These are phyloP conservation scores for Pediacus dermestoides DNA, from an alignment of 2,888 invertebrate species.

Conservation along the genomic window DNA sequence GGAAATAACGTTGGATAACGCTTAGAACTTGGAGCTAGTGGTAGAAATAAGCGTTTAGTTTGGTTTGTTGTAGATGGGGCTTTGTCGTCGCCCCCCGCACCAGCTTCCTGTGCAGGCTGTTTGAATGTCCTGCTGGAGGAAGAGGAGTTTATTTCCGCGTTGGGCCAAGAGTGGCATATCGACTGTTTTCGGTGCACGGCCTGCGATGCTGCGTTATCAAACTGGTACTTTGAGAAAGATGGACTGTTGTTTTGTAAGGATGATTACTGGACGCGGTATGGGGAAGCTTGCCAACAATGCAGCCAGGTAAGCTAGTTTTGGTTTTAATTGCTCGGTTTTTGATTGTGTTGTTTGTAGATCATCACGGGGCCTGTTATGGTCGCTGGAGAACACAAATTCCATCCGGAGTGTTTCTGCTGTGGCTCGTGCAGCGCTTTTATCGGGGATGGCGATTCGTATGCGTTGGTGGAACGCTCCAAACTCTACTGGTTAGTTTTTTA, in stretches of 20 bases:
- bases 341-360: conserved; percentile 40
- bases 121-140: conserved; percentile 70
- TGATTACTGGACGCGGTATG: conserved; percentile 85
- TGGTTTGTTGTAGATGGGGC: conserved; percentile 25
- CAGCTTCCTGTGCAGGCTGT: conserved; percentile 76
- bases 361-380: conserved; percentile 91
- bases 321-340: background rate
- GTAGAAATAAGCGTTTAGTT: background rate
- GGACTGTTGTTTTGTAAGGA: conserved; percentile 83
- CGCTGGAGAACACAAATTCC: conserved; percentile 92
- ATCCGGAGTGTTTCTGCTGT: conserved; percentile 94
- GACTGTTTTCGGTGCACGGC: conserved; percentile 91
- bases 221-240: conserved; percentile 92
- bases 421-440: conserved; percentile 76
- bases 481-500: conserved; percentile 69
- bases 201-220: conserved; percentile 78
- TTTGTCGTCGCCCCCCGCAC: conserved; percentile 35
- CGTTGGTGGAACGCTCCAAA: conserved; percentile 83
- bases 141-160: conserved; percentile 77
- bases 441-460: conserved; percentile 90
- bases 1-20: background rate
- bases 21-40: too few relatives aligned
- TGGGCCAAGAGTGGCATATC: conserved; percentile 83
- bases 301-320: conserved; percentile 57
- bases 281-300: conserved; percentile 87